A percentile compares a stretch with the other conserved stretches of the same genome.
Evolutionary conservation across 2,113 vertebrate species (phyloP).

Genomic region (Gallinago undulata): DNA sequence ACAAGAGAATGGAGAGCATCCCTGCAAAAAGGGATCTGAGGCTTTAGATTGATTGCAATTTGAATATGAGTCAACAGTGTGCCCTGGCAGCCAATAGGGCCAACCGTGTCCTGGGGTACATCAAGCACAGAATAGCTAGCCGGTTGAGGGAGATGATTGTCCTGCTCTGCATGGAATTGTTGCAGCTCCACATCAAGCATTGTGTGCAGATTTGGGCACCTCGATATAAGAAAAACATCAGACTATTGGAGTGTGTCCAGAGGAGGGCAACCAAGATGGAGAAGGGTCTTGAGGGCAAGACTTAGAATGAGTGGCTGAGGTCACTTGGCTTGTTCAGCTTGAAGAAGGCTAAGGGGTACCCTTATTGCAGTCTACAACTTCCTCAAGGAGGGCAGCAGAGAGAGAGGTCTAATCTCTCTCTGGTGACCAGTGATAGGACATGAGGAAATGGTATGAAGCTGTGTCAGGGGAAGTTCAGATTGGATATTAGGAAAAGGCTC

Average conservation of each 20-base stretch:
- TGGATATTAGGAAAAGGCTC: not conserved
- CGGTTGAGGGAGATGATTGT: accelerated
- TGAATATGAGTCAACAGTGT: not conserved
- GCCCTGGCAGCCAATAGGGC: not conserved
- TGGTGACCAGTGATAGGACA: not conserved
- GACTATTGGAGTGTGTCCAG: not conserved
- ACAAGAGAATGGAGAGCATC: not conserved
- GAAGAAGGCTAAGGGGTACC: not conserved
- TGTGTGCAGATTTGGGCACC: not conserved
- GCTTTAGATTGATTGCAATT: not conserved
- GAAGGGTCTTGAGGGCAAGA: accelerated
- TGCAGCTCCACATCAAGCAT: not conserved
- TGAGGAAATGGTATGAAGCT: not conserved
- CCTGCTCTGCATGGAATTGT: not conserved
- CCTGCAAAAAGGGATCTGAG: accelerated
- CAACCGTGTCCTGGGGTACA: not conserved
- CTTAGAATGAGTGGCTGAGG: accelerated
- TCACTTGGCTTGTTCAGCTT: not conserved
- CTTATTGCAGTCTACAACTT: not conserved
- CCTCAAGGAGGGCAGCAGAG: not conserved
- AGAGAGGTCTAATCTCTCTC: not conserved
- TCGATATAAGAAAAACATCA: not conserved
- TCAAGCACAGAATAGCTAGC: not conserved
- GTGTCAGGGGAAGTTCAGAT: not conserved
- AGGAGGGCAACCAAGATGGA: not conserved